phyloP scores from a whole-genome alignment of 2,888 invertebrate species.

The Acronicta psi region DNA sequence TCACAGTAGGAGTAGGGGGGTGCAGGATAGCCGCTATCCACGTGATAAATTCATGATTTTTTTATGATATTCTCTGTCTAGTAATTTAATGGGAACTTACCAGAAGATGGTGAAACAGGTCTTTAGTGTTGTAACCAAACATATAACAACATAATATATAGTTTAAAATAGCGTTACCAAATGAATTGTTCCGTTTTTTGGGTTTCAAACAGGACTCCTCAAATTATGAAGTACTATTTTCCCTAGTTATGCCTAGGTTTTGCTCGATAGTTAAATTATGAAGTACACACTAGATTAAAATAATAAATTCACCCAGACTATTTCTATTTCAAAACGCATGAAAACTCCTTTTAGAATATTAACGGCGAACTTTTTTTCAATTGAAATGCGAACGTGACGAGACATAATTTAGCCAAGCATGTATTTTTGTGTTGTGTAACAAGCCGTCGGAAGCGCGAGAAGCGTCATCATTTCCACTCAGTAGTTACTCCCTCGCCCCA shows the following conservation, averaged over 20 bases:
- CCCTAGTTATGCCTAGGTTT: not conserved
- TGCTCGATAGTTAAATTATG: conserved; percentile 20
- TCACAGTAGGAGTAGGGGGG: no score
- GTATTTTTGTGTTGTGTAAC: conserved; percentile 73
- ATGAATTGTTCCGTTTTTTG: no score
- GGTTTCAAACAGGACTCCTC: not conserved
- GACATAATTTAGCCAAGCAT: conserved; percentile 79
- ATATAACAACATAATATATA: no score
- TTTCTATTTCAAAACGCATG: conserved; percentile 40
- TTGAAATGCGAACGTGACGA: conserved; percentile 68
- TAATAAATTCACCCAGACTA: conserved; percentile 37
- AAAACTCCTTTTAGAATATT: conserved; percentile 51
- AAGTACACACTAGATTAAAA: no score
- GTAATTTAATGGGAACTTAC: no score
- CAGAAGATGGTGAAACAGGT: no score
- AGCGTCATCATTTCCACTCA: conserved; percentile 81
- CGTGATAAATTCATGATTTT: no score
- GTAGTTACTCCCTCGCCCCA: conserved; percentile 78
- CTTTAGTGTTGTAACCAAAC: no score
- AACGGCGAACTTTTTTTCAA: conserved; percentile 55
- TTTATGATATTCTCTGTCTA: no score
- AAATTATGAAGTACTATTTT: conserved; percentile 5
- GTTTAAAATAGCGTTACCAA: no score
- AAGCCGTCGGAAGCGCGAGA: conserved; percentile 66
- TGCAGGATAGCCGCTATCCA: no score